Evolutionary conservation across 1,140 invertebrate genomes (phyloP).

Genomic region (Drosophila simulans): DNA sequence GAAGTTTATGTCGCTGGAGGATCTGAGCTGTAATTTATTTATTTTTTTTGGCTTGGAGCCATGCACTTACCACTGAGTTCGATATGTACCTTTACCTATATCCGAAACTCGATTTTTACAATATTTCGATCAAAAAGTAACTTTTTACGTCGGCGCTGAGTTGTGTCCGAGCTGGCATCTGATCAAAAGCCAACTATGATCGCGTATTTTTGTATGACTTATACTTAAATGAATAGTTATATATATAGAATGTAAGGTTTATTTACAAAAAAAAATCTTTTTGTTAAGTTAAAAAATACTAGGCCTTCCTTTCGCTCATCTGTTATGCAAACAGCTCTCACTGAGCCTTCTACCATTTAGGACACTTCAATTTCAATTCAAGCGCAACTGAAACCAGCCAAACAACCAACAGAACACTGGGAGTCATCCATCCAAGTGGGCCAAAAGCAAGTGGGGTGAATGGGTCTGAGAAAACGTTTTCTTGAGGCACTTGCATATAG

Average conservation of each 20-base stretch:
- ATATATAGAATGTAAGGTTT: too few species aligned
- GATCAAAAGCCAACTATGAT: not conserved
- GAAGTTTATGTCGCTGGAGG: slow-evolving; percentile 9
- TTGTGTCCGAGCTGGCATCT: slow-evolving; percentile 23
- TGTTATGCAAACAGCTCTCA: slow-evolving; percentile 40
- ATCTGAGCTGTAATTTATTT: not conserved
- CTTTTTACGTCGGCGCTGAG: slow-evolving; percentile 9
- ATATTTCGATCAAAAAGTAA: slow-evolving; percentile 61
- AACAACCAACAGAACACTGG: slow-evolving; percentile 31
- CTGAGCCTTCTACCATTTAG: slow-evolving; percentile 18
- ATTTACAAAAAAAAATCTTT: not conserved
- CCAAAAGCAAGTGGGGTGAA: not conserved
- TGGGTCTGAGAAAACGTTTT: slow-evolving; percentile 24
- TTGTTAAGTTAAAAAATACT: slow-evolving; percentile 2
- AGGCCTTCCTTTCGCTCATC: slow-evolving; percentile 15
- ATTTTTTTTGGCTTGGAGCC: not conserved
- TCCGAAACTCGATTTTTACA: slow-evolving; percentile 45
- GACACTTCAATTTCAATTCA: slow-evolving; percentile 47
- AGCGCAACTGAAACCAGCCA: slow-evolving; percentile 47
- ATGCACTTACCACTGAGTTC: slow-evolving; percentile 11
- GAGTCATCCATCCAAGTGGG: not conserved
- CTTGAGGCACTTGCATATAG: slow-evolving; percentile 44
- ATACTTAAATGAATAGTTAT: too few species aligned
- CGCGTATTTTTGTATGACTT: too few species aligned
- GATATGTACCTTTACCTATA: slow-evolving; percentile 1